Evolutionary conservation across 2,113 vertebrate genomes (phyloP).

Genomic region (Kryptolebias marmoratus): DNA sequence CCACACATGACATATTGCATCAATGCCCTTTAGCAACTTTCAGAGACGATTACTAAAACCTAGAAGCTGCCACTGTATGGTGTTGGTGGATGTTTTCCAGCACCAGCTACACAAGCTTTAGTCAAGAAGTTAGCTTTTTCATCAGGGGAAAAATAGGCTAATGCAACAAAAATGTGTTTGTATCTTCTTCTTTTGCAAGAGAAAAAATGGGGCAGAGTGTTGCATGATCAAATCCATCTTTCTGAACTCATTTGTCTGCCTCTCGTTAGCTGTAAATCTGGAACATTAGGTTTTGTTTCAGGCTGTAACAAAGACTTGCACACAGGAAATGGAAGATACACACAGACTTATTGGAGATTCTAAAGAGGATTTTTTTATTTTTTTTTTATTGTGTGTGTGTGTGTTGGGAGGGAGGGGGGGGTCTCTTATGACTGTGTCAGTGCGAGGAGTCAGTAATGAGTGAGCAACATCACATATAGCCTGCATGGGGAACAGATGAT

Average conservation of each 20-base stretch:
- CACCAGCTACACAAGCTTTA: not conserved
- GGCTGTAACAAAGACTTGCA: constrained; percentile 55
- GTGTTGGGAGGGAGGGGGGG: not conserved
- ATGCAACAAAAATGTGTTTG: constrained; percentile 44
- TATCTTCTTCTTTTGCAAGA: constrained; percentile 29
- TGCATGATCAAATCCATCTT: constrained; percentile 54
- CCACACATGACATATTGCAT: constrained; percentile 8
- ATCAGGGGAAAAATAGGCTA: constrained; percentile 48
- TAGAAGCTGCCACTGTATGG: not conserved
- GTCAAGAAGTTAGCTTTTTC: constrained; percentile 40
- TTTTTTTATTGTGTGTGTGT: not conserved
- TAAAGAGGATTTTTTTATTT: constrained; percentile 33
- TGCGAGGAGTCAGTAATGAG: constrained; percentile 67
- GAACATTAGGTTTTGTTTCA: constrained; percentile 71
- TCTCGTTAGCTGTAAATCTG: constrained; percentile 69
- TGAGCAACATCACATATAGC: constrained; percentile 43
- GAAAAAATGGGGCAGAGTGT: constrained; percentile 60
- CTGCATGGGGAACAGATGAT: constrained; percentile 41
- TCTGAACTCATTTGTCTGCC: constrained; percentile 63
- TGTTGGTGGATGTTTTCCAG: constrained; percentile 6
- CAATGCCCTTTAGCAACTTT: constrained; percentile 8
- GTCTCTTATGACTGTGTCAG: constrained; percentile 40
- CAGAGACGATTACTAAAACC: constrained; percentile 8
- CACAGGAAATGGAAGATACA: constrained; percentile 48
- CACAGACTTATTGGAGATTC: constrained; percentile 43